A percentile compares a stretch with the other conserved stretches of the same genome.
These are phyloP conservation scores for Elaphurus davidianus DNA, from an alignment of 2,113 vertebrate species.

Conservation along the genomic window DNA sequence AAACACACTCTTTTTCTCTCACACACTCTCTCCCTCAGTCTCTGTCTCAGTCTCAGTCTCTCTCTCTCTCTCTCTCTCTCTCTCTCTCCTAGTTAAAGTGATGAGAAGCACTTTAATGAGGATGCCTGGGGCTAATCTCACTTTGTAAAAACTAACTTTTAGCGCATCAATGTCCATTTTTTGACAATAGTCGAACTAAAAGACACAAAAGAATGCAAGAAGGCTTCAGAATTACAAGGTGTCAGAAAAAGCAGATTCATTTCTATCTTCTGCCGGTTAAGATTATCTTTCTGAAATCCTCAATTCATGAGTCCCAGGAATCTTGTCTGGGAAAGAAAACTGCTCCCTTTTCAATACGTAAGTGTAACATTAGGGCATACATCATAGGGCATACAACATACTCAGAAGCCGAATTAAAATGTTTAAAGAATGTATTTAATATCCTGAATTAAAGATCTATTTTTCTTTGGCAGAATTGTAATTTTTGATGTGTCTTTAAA, in stretches of 20 bases:
- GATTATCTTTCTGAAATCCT: neutral
- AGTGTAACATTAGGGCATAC: neutral
- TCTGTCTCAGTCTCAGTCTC: neutral
- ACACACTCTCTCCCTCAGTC: too few relatives aligned
- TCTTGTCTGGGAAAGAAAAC: neutral
- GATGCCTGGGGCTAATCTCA: neutral
- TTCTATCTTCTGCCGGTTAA: neutral
- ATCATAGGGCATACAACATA: neutral
- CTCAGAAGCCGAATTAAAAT: neutral
- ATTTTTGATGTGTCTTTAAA: neutral
- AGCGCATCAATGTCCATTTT: neutral
- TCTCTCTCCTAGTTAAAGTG: neutral
- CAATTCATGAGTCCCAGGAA: neutral
- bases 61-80: neutral
- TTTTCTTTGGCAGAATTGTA: neutral
- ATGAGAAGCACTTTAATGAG: neutral
- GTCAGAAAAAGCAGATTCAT: neutral
- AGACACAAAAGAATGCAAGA: neutral
- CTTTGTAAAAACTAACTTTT: neutral
- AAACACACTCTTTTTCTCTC: neutral
- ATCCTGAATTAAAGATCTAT: neutral
- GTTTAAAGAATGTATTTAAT: neutral
- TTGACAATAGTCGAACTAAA: neutral
- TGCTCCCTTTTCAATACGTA: neutral
- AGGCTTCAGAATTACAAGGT: neutral